These are phyloP conservation scores for Hiodon alosoides DNA, from an alignment of 2,113 vertebrate species.

Conservation along the genomic window DNA sequence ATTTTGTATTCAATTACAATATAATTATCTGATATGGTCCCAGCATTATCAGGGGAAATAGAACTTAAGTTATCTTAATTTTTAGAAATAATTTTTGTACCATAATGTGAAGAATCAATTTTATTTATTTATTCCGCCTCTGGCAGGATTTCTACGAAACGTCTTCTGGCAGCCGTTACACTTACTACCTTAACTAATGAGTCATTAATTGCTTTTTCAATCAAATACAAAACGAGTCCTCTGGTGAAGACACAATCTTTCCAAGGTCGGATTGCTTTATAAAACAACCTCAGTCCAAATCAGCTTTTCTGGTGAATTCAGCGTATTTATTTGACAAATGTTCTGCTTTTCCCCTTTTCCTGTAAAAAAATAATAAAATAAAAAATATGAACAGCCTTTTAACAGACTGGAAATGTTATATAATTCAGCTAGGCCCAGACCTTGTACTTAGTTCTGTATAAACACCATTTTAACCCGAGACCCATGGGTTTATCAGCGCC, in stretches of 20 bases:
- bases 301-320: not conserved
- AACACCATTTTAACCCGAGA: too few relatives aligned
- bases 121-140: not conserved
- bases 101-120: constrained; percentile 4
- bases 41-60: not conserved
- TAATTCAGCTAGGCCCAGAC: too few relatives aligned
- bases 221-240: not conserved
- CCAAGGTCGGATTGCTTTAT: constrained; percentile 3
- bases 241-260: not conserved
- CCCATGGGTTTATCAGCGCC: too few relatives aligned
- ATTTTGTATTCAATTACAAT: not conserved
- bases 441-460: too few relatives aligned
- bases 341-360: not conserved
- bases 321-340: too few relatives aligned
- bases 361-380: constrained; percentile 9
- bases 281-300: not conserved
- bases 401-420: too few relatives aligned
- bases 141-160: not conserved
- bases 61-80: not conserved
- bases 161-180: constrained; percentile 1
- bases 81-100: not conserved
- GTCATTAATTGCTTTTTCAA: constrained; percentile 12
- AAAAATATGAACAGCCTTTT: not conserved
- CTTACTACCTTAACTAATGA: constrained; percentile 11
- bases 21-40: not conserved